Conservation (phyloP, 2,888 invertebrate genomes). For the Altica lythri region DNA sequence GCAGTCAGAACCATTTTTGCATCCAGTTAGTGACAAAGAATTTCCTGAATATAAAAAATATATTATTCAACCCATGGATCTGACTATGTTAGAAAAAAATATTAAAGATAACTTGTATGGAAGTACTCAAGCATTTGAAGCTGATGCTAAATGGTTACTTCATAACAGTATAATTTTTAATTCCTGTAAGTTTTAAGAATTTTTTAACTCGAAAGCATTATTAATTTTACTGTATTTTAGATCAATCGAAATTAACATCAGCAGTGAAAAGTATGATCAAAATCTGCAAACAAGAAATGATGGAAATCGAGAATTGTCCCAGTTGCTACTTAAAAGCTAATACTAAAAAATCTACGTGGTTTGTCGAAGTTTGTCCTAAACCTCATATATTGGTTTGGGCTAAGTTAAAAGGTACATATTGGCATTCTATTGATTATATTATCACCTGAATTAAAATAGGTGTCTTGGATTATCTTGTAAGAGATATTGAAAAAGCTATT, state of each 20-base stretch:
- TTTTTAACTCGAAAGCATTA: not conserved
- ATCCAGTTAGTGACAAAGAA: slow-evolving; percentile 71
- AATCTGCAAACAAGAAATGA: slow-evolving; percentile 85
- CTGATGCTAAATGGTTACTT: slow-evolving; percentile 91
- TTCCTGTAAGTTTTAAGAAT: slow-evolving; percentile 68
- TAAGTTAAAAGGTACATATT: slow-evolving; percentile 89
- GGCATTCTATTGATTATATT: too few relatives aligned
- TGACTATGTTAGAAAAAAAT: slow-evolving; percentile 75
- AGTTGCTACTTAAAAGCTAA: slow-evolving; percentile 90
- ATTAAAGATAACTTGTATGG: slow-evolving; percentile 77
- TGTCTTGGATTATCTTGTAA: too few relatives aligned
- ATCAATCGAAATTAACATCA: slow-evolving; percentile 76
- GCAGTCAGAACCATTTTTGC: slow-evolving; percentile 79
- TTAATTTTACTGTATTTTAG: slow-evolving; percentile 57
- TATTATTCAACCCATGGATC: slow-evolving; percentile 86
- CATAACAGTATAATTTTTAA: slow-evolving; percentile 93
- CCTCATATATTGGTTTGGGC: slow-evolving; percentile 96
- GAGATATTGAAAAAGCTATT: too few relatives aligned
- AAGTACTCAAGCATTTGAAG: slow-evolving; percentile 85
- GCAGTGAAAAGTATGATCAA: slow-evolving; percentile 80
- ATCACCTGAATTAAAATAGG: too few relatives aligned
- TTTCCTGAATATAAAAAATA: slow-evolving; percentile 81
- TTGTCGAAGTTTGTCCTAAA: slow-evolving; percentile 86
- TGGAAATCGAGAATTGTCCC: slow-evolving; percentile 91
- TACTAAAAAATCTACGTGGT: slow-evolving; percentile 81